Conservation (phyloP, 1,140 invertebrate species). For the Ladona fulva region DNA sequence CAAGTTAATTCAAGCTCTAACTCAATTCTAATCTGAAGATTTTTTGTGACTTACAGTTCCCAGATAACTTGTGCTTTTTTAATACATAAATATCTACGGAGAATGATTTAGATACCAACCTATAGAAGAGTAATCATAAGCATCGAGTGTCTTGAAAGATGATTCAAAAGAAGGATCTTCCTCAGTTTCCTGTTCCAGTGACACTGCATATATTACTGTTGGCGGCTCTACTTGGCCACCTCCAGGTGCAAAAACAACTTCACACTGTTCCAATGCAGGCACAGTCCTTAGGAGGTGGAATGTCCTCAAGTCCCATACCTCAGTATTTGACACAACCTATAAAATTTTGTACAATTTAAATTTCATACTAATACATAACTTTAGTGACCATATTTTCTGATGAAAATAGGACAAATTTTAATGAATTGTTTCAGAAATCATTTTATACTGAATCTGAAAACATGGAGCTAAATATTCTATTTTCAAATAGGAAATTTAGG, state of each 20-base stretch:
- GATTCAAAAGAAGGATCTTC: slow-evolving; percentile 63
- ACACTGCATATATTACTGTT: slow-evolving; percentile 53
- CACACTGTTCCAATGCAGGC: slow-evolving; percentile 80
- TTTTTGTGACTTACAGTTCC: no score
- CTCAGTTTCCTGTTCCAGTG: slow-evolving; percentile 52
- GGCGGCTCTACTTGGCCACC: slow-evolving; percentile 35
- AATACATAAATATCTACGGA: no score
- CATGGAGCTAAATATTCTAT: no score
- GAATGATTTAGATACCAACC: slow-evolving; percentile 41
- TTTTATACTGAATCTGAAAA: no score
- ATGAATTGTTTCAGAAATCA: no score
- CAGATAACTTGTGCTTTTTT: no score
- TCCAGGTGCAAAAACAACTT: slow-evolving; percentile 56
- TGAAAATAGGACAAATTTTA: no score
- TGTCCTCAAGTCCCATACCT: slow-evolving; percentile 92
- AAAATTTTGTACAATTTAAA: slow-evolving; percentile 22
- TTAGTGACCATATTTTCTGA: no score
- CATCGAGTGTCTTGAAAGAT: slow-evolving; percentile 90
- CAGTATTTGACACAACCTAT: slow-evolving; percentile 70
- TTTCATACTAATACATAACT: no score
- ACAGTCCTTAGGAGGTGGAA: slow-evolving; percentile 91
- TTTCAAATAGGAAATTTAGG: no score
- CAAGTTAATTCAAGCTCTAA: no score
- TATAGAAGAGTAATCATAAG: slow-evolving; percentile 87
- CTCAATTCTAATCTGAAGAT: no score